phyloP scores from a whole-genome alignment of 2,888 invertebrate species.

The Lampropteryx suffumata region DNA sequence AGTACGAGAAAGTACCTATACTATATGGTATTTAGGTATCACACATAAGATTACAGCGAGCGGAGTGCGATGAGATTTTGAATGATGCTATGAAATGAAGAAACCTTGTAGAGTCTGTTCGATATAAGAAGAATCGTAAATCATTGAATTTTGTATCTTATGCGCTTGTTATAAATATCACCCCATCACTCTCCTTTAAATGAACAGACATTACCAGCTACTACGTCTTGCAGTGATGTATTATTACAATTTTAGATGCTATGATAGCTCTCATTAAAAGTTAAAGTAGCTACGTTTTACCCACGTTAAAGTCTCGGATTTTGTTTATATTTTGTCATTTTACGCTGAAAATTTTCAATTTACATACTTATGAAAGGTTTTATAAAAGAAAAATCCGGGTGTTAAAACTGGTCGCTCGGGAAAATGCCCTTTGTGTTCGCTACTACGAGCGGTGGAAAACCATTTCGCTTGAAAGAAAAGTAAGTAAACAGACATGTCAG shows the following conservation, averaged over 20 bases:
- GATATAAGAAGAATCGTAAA: too few relatives aligned
- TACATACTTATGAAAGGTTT: slow-evolving; percentile 64
- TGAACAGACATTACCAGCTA: slow-evolving; percentile 50
- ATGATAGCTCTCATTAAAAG: slow-evolving; percentile 55
- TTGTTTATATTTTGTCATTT: slow-evolving; percentile 50
- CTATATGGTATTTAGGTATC: slow-evolving; percentile 15
- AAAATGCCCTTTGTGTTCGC: slow-evolving; percentile 47
- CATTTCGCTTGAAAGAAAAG: slow-evolving; percentile 40
- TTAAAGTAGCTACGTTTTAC: slow-evolving; percentile 40
- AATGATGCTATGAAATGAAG: slow-evolving; percentile 61
- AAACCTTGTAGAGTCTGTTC: slow-evolving; percentile 44
- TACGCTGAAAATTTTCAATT: slow-evolving; percentile 58
- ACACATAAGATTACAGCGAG: slow-evolving; percentile 20
- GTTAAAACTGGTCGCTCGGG: slow-evolving; percentile 50
- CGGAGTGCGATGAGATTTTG: slow-evolving; percentile 53
- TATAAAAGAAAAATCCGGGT: slow-evolving; percentile 54
- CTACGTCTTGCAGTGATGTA: slow-evolving; percentile 52
- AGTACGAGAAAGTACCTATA: background rate
- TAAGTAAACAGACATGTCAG: slow-evolving; percentile 33
- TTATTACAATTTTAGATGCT: slow-evolving; percentile 46
- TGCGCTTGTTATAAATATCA: too few relatives aligned
- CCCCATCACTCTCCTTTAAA: too few relatives aligned
- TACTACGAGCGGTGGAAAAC: slow-evolving; percentile 32
- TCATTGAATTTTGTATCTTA: too few relatives aligned
- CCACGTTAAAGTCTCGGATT: slow-evolving; percentile 43